Base-by-base conservation (phyloP, 2,113 vertebrate species). In the Holacanthus passer region DNA sequence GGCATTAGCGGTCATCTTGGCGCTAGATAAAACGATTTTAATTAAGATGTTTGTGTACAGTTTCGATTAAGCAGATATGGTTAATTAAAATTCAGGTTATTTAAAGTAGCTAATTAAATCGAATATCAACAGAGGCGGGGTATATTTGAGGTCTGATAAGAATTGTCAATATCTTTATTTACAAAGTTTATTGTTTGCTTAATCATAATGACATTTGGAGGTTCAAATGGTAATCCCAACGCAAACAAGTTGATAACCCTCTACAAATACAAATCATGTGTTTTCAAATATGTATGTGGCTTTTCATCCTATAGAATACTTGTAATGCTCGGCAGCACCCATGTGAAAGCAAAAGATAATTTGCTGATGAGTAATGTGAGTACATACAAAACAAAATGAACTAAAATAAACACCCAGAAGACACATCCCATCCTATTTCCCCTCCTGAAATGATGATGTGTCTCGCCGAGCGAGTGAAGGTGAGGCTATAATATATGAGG, bases 21-120 rank as follows among this genome's bases (percentile, higher is more conserved):
- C 19, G 16, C 70, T 48, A 77, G 69, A 93, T 92, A 86, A 92
- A 83, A 77, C 7, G 65, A 88, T 89, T 92, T 91, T 94, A 94
- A 94, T 94, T 94, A 94, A 90, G 85, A 87, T 91, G 86, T 89
- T 90, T 93, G 85, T 89, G 70, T 91, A 83, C 85, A 83, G 73
- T 85, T 87, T 86, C 73, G 77, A 90, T 93, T 89, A 89, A 70
- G 67, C 48, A 69, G 89, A 91, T 89, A 67, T 69, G 67, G 77
- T 90, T 89, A 88, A 94, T 94, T 93, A 92, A 89, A 89, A 82
- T 69, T 71, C 52, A 70, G 75, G 75, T 87, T 91, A 88, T 82
- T 87, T 90, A 73, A 76, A 87, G 86, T 47, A 69, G 62, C 77
- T 87, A 90, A 88, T 91, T 85, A 82, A 88, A 85, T 86, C 69